Conservation (phyloP, 2,888 invertebrate species). For the Drosophila neoperkinsi region DNA sequence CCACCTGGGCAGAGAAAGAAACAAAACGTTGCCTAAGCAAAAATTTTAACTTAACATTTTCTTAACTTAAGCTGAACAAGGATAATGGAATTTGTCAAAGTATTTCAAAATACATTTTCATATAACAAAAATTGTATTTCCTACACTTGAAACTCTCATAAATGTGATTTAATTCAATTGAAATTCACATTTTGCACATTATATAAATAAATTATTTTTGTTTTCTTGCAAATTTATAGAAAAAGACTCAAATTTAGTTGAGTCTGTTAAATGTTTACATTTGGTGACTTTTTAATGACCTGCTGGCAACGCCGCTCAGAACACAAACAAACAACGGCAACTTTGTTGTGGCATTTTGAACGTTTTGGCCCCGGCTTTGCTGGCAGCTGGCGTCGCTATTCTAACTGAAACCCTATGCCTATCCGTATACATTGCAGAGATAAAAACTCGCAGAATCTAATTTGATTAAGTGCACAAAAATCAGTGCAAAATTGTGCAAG, state of each 20-base stretch:
- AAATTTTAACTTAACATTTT: neutral
- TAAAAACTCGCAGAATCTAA: slow-evolving; percentile 73
- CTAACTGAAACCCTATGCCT: slow-evolving; percentile 66
- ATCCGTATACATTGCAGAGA: slow-evolving; percentile 47
- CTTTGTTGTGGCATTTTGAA: slow-evolving; percentile 65
- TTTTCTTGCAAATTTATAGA: neutral
- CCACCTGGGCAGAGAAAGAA: slow-evolving; percentile 48
- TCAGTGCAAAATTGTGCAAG: slow-evolving; percentile 54
- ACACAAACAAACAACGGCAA: slow-evolving; percentile 66
- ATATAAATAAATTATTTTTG: neutral
- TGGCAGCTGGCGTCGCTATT: slow-evolving; percentile 35
- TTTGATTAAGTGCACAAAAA: slow-evolving; percentile 66
- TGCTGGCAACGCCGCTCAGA: slow-evolving; percentile 70
- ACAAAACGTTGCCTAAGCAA: neutral
- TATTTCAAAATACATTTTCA: neutral
- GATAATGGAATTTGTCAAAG: neutral
- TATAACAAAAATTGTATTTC: neutral
- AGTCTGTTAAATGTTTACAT: slow-evolving; percentile 40
- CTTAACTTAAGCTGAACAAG: neutral
- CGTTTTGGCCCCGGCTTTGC: slow-evolving; percentile 75
- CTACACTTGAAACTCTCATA: no score
- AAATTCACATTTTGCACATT: neutral
- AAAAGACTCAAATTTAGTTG: slow-evolving; percentile 29
- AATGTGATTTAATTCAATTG: neutral
- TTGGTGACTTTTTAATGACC: neutral